Evolutionary conservation across 2,888 invertebrate species (phyloP), one percentile per base, ranked within the genome.

Genomic region (Sminthurinus aureus): DNA sequence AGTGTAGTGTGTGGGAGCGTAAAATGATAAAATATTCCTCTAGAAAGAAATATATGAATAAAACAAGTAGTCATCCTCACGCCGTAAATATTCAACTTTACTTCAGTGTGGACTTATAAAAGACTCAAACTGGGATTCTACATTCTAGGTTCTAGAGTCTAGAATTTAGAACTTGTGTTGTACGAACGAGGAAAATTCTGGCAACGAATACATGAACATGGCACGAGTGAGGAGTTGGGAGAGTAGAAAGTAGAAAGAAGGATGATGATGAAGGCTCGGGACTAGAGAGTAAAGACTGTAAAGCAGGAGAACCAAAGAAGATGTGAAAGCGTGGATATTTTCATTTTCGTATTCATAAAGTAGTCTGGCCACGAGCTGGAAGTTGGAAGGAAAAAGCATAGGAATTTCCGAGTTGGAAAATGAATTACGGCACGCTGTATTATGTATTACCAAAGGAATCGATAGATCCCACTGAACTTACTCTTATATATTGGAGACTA

Each of bases 351-450:
- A 22, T 24, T 24, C 69, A 69, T 69, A 69, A 24, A 20, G 69
- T 20, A 58, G 58, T 18, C 18, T 58, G 58, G 58, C 58, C 58
- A 58, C 58, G 15, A 38, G 38, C 6, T 38, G n/a, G n/a, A n/a
- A n/a, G n/a, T 38, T 38, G 38, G 38, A 38, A 58, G 9, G 9
- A 58, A 11, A 2, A 71, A 0, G 24, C 22, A 15, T 22, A 26
- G 71, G 71, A 26, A 71, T 71, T 71, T 71, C 26, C 22, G 26
- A 26, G 24, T 71, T 71, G 58, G 58, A 58, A 58, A 58, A 24
- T 71, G 71, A 71, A 71, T 71, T 71, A 71, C 71, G 24, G 71
- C 71, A 71, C n/a, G n/a, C n/a, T n/a, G n/a, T n/a, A n/a, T n/a
- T n/a, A n/a, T n/a, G n/a, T 71, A 71, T 71, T 71, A 71, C 26